Conservation (phyloP, 2,113 vertebrate species). For the Onychostoma macrolepis region DNA sequence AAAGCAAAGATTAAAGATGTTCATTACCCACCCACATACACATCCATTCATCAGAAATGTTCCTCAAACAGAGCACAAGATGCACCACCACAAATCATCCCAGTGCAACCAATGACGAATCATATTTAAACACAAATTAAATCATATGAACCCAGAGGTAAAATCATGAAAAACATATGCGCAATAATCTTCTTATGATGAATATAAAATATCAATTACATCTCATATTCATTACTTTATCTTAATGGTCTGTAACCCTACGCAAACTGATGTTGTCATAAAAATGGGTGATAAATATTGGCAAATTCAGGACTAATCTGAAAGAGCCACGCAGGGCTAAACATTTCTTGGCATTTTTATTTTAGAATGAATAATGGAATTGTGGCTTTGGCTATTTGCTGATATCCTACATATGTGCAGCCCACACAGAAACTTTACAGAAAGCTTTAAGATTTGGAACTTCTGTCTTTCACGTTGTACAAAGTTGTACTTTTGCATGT, state of each 20-base stretch:
- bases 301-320: conserved; percentile 22
- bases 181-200: conserved; percentile 7
- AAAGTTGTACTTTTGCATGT: neutral
- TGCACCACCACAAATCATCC: conserved; percentile 6
- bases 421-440: conserved; percentile 10
- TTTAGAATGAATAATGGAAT: conserved; percentile 14
- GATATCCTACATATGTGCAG: neutral
- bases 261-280: neutral
- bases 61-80: conserved; percentile 23
- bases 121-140: neutral
- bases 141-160: neutral
- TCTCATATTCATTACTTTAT: conserved; percentile 7
- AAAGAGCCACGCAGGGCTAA: neutral
- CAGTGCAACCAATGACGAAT: conserved; percentile 4
- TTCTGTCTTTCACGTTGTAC: neutral
- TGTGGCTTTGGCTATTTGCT: conserved; percentile 21
- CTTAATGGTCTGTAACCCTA: conserved; percentile 22
- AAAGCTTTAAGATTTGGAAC: neutral
- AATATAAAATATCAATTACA: neutral
- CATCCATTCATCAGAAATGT: neutral
- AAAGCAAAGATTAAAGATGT: conserved; percentile 38
- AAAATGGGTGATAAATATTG: neutral
- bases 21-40: conserved; percentile 38
- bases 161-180: neutral
- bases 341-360: conserved; percentile 13